phyloP scores from a whole-genome alignment of 2,888 invertebrate genomes.

The Sisyra terminalis region DNA sequence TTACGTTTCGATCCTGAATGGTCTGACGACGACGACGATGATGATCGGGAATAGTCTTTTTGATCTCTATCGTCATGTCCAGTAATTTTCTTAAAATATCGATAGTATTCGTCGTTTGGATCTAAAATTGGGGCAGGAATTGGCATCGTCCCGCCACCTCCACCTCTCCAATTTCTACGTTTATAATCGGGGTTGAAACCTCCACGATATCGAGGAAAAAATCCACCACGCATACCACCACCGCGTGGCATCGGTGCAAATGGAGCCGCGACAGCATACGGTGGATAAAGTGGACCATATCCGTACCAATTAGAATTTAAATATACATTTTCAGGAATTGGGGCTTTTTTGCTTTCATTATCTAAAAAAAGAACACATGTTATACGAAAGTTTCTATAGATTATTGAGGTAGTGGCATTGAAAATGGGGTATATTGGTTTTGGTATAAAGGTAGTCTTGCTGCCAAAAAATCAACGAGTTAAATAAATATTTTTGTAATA shows the following conservation, averaged over 20 bases:
- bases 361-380: too few species aligned
- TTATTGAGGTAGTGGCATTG: too few species aligned
- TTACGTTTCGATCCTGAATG: slow-evolving; percentile 18
- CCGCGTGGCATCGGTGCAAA: slow-evolving; percentile 8
- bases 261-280: neutral
- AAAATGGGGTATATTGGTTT: too few species aligned
- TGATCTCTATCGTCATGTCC: slow-evolving; percentile 33
- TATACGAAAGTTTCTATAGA: too few species aligned
- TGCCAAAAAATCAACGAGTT: too few species aligned
- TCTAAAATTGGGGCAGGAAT: slow-evolving; percentile 13
- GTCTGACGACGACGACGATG: slow-evolving; percentile 15
- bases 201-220: slow-evolving; percentile 17
- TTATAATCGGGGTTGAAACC: slow-evolving; percentile 24
- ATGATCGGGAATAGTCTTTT: slow-evolving; percentile 22
- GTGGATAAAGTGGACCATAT: slow-evolving; percentile 10
- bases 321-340: neutral
- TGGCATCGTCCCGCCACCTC: slow-evolving; percentile 13
- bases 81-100: slow-evolving; percentile 42
- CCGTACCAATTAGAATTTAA: slow-evolving; percentile 10
- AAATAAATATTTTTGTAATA: too few species aligned
- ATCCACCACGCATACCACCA: slow-evolving; percentile 17
- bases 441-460: too few species aligned
- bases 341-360: neutral
- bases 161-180: slow-evolving; percentile 15
- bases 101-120: slow-evolving; percentile 29